These are phyloP conservation scores for Nomada fucata DNA, from an alignment of 2,888 invertebrate species.

Conservation along the genomic window DNA sequence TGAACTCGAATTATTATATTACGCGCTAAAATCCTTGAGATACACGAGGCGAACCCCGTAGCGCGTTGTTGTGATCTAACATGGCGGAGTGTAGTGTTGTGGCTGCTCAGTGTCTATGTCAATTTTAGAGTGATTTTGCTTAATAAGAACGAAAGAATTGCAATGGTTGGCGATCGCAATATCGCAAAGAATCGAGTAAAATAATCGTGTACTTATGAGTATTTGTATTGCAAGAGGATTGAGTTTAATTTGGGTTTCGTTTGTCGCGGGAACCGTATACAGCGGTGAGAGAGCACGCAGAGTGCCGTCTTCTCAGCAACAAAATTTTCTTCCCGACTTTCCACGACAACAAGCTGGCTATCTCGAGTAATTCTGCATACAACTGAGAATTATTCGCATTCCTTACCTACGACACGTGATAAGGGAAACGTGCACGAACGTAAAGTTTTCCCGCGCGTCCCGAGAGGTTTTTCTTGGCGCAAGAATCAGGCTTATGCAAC, in stretches of 20 bases:
- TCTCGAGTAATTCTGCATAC: neutral
- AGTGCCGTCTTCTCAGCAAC: conserved; percentile 65
- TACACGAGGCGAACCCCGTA: conserved; percentile 86
- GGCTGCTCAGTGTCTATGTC: conserved; percentile 86
- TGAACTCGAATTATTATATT: conserved; percentile 62
- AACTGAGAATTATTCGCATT: conserved; percentile 22
- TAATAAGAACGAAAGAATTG: conserved; percentile 65
- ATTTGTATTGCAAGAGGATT: conserved; percentile 48
- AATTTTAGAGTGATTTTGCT: conserved; percentile 82
- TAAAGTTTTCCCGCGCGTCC: conserved; percentile 75
- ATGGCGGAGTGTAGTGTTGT: conserved; percentile 88
- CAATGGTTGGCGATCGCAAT: conserved; percentile 64
- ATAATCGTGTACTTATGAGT: conserved; percentile 53
- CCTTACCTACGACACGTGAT: conserved; percentile 61
- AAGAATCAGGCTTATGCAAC: conserved; percentile 76
- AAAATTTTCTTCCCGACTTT: conserved; percentile 40
- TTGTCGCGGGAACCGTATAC: conserved; percentile 71
- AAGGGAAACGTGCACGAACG: conserved; percentile 49
- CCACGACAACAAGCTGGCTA: conserved; percentile 36
- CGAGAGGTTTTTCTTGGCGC: conserved; percentile 58
- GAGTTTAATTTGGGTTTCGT: conserved; percentile 49
- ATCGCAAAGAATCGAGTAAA: conserved; percentile 59
- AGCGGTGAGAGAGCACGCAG: conserved; percentile 67
- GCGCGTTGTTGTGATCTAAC: conserved; percentile 90
- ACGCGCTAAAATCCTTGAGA: conserved; percentile 83